A percentile compares a stretch with the other conserved stretches of the same genome.
Conservation (phyloP, 64 coral and sea anemone species). For the Montipora capricornis region DNA sequence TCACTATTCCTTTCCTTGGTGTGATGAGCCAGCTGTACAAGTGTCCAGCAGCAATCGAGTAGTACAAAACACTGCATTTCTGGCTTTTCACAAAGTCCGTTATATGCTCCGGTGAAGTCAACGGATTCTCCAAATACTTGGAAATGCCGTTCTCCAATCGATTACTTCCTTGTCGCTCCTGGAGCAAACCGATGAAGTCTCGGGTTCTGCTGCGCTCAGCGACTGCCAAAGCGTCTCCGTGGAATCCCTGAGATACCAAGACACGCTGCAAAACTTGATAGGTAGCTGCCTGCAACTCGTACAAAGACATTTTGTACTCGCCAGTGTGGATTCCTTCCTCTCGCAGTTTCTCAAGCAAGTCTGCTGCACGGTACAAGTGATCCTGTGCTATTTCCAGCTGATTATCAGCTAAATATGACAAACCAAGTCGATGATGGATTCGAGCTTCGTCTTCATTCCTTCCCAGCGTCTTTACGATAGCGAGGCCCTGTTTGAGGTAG, state of each 20-base stretch:
- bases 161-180: constrained; percentile 63
- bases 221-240: constrained; percentile 81
- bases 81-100: constrained; percentile 91
- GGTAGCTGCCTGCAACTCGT: constrained; percentile 88
- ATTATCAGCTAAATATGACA: constrained; percentile 82
- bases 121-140: constrained; percentile 54
- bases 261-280: constrained; percentile 98
- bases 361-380: constrained; percentile 83
- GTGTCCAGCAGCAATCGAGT: constrained; percentile 90
- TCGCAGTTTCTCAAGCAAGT: constrained; percentile 87
- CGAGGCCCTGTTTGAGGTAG: constrained; percentile 89
- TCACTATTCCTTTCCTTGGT: constrained; percentile 82
- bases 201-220: constrained; percentile 90
- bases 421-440: constrained; percentile 83
- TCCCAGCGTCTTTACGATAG: constrained; percentile 75
- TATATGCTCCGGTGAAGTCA: constrained; percentile 78
- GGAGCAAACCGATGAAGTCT: constrained; percentile 94
- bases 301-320: constrained; percentile 87
- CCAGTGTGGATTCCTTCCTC: constrained; percentile 80
- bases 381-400: constrained; percentile 78
- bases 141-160: constrained; percentile 29
- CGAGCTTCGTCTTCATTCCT: constrained; percentile 92
- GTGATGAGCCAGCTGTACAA: constrained; percentile 93
- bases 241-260: constrained; percentile 72
- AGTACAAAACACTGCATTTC: constrained; percentile 84